Evolutionary conservation across 2,797 vertebrate genomes (phyloP), one percentile per base, ranked within the genome.

Genomic region (Coregonus ussuriensis): DNA sequence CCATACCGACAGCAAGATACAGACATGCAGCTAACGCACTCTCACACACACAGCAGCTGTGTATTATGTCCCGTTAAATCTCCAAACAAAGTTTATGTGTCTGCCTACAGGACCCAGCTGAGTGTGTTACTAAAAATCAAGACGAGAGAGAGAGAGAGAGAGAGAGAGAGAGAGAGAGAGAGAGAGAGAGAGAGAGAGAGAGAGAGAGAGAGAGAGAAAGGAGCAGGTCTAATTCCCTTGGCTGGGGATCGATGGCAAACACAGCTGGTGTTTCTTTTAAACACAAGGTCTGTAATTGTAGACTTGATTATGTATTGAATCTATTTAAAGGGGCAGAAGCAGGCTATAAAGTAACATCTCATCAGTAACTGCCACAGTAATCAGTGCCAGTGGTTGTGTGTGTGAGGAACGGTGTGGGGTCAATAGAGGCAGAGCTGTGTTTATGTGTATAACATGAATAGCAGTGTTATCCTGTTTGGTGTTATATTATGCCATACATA

Each of bases 281-380:
- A 79, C 68, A 63, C 53, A 74, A 15, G 74, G 65, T 79, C 76
- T 65, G 33, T 35, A n/a, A 33, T 47, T 11, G 63, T 18, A 29
- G 21, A 63, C 59, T 35, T 69, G 66, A 67, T 56, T 67, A 35
- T 82, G 81, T 79, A 67, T 79, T 75, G 6, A 81, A 75, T n/a
- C 78, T 69, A 73, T 74, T 65, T 73, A 81, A 83, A 84, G 74
- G 31, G 75, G 53, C 59, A 74, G 70, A 82, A 71, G 71, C 53
- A 29, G 63, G 14, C 47, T 79, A 75, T 66, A 84, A 82, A 74
- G n/a, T 59, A 79, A 67, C 71, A 75, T 73, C 51, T 54, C 70
- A 82, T 77, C 85, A 81, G 70, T 72, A 82, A 89, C 89, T 89
- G 78, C 78, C 85, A 82, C 79, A 59, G 31, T 83, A 88, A 87